phyloP scores from a whole-genome alignment of 2,888 invertebrate species.

The Netelia inedita region DNA sequence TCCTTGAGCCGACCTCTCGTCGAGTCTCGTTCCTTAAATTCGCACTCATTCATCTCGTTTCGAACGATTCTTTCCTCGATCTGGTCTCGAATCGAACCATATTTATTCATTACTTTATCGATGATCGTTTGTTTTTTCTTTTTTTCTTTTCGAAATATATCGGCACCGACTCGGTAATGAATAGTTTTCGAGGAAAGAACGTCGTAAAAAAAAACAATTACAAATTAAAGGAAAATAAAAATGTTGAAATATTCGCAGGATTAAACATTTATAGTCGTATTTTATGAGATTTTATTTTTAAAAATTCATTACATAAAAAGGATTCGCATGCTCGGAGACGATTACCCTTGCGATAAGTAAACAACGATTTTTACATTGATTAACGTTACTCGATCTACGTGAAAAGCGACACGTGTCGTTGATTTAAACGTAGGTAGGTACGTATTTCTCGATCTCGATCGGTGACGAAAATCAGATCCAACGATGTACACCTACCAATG shows the following conservation, averaged over 20 bases:
- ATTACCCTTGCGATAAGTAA: neutral
- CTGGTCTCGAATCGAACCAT: neutral
- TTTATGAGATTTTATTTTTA: neutral
- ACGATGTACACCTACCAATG: neutral
- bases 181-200: no score
- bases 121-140: neutral
- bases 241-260: neutral
- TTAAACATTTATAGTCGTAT: neutral
- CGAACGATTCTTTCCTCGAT: neutral
- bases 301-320: no score
- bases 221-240: no score
- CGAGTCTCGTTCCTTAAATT: neutral
- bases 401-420: neutral
- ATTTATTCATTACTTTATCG: neutral
- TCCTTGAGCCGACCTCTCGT: neutral
- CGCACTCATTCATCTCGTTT: neutral
- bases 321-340: neutral
- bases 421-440: neutral
- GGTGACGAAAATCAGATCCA: slow-evolving; percentile 3
- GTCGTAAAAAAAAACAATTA: no score
- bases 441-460: neutral
- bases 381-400: neutral
- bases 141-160: neutral
- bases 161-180: no score
- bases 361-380: neutral